Conservation (phyloP, 2,113 vertebrate genomes). For the Eidolon helvum region DNA sequence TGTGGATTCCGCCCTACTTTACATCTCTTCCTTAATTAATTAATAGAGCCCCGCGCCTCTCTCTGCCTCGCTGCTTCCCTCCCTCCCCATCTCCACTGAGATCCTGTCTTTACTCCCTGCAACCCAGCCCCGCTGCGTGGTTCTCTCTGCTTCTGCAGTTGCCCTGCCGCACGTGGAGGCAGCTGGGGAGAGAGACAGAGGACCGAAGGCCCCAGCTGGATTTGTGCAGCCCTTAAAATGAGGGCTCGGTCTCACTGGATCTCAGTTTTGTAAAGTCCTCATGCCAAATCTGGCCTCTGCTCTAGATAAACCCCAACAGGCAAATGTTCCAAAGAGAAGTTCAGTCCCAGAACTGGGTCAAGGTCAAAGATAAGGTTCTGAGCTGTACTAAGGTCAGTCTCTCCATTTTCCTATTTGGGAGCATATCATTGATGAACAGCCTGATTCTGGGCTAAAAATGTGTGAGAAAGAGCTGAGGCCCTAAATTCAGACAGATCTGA, state of each 20-base stretch:
- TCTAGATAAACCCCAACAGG: not conserved
- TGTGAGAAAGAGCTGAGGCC: not conserved
- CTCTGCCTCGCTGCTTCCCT: not conserved
- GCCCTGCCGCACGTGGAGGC: not conserved
- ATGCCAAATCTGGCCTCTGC: not conserved
- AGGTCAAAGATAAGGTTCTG: not conserved
- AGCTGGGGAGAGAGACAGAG: not conserved
- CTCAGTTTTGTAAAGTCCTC: not conserved
- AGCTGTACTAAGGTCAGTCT: not conserved
- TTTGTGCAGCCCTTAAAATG: not conserved
- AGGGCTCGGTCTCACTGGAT: not conserved
- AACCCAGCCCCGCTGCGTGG: not conserved
- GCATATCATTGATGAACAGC: not conserved
- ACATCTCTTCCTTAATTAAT: constrained; percentile 12
- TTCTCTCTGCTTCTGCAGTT: not conserved
- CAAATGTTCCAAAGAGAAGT: not conserved
- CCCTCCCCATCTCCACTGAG: not conserved
- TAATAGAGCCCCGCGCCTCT: not conserved
- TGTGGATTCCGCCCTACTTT: not conserved
- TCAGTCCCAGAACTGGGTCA: not conserved
- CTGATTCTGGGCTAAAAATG: not conserved
- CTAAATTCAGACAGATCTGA: not conserved
- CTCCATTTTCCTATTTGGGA: not conserved
- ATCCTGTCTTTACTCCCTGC: not conserved
- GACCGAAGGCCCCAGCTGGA: not conserved